Base-by-base conservation (phyloP, 2,888 invertebrate species). In the Seira musarum region DNA sequence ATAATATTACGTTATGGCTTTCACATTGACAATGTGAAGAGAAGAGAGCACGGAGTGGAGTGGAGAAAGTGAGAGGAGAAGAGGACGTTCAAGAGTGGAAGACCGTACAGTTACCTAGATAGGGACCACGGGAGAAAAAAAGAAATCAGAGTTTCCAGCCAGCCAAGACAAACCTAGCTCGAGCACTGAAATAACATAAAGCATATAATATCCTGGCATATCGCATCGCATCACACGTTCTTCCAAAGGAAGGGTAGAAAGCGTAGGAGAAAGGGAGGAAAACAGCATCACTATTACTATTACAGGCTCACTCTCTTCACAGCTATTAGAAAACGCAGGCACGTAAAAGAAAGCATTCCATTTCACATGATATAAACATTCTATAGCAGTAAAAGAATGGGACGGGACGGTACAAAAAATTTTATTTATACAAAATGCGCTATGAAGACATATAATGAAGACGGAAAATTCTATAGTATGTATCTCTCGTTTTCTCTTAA, bases 1-100 rank as follows among this genome's bases (percentile, higher is more conserved):
- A 53, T 53, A 53, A 53, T 53, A 53, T 53, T 53, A 53, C 53
- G 13, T 53, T 79, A 79, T 79, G 67, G 67, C 79, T 79, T 78
- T 73, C 79, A 79, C 79, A 79, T 73, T 79, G 79, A 69, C 72
- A 73, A 79, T 79, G 79, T 73, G 79, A 79, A 73, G 73, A 73
- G 79, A 61, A 63, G 61, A 69, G 75, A 73, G 73, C 79, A 70
- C 25, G 21, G 72, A 72, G 72, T 60, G 68, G 57, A 65, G 65
- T 64, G 72, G 72, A 72, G 66, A 25, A 46, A 65, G 65, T 57
- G 57, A 65, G 65, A 65, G n/a, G 73, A 73, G 65, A 69, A 24
- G 67, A 67, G 67, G 67, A 67, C 46, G 71, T 40, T 17, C 61
- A 71, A 60, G 63, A 71, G 61, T 49, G 57, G 71, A 71, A 40